Conservation (phyloP, 1,140 invertebrate genomes). For the Aphaenogaster ashmeadi region DNA sequence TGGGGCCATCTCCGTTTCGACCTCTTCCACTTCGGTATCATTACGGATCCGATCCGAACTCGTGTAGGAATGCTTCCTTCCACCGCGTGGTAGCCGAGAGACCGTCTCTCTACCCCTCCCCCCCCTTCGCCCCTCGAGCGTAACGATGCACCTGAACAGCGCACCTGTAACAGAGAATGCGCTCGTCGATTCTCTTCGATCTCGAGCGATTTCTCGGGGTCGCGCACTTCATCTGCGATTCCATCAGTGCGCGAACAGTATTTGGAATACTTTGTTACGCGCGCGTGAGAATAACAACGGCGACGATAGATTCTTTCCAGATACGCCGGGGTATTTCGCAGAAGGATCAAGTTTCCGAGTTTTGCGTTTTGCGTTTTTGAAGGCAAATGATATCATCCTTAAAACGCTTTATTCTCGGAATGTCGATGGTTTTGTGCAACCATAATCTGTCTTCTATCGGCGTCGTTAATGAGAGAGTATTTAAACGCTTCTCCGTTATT, state of each 20-base stretch:
- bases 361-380: neutral
- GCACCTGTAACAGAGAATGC: slow-evolving; percentile 79
- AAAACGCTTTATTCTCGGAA: neutral
- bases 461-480: slow-evolving; percentile 1
- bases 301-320: neutral
- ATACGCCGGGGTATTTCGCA: neutral
- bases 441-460: neutral
- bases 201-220: slow-evolving; percentile 72
- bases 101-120: slow-evolving; percentile 31
- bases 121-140: slow-evolving; percentile 43
- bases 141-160: slow-evolving; percentile 77
- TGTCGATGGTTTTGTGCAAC: neutral
- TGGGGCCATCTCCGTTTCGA: slow-evolving; percentile 71
- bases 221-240: slow-evolving; percentile 71
- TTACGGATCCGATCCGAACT: slow-evolving; percentile 73
- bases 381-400: neutral
- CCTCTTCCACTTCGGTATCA: slow-evolving; percentile 77
- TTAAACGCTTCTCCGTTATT: slow-evolving; percentile 11
- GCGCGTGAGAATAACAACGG: slow-evolving; percentile 40
- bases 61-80: slow-evolving; percentile 78
- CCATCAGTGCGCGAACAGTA: slow-evolving; percentile 40
- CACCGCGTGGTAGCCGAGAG: slow-evolving; percentile 4
- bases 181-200: slow-evolving; percentile 72
- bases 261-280: slow-evolving; percentile 46
- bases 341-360: neutral